Evolutionary conservation across 2,888 invertebrate species (phyloP), one percentile per base, ranked within the genome.

Genomic region (Idaea dimidiata): DNA sequence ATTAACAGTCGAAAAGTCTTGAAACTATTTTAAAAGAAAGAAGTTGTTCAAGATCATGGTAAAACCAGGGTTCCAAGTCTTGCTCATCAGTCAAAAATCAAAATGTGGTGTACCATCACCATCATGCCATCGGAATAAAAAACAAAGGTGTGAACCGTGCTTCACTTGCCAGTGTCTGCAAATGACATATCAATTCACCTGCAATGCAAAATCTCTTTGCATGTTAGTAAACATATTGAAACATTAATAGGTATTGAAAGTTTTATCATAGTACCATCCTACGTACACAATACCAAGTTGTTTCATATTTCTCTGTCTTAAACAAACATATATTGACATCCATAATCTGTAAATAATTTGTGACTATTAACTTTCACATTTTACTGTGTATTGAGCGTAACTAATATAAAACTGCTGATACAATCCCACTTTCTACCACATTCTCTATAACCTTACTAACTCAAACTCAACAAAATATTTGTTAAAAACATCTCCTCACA

Each of bases 221-320:
- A 2, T 43, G 43, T 43, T 43, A 43, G 43, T 43, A 43, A 43
- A 33, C 33, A 10, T 10, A 14, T 8, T 43, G 43, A 43, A 43
- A 43, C 6, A 14, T 7, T 43, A 14, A 43, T 14, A 43, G 14
- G 8, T 43, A 43, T 43, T 14, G 3, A 43, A 24, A 43, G 43
- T 43, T 43, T 43, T 43, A 43, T 43, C 43, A 14, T 43, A 43
- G 43, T 43, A 43, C 43, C 43, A 43, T 43, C 43, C 43, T 73
- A 88, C 89, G 83, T 90, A 89, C 88, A 83, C 90, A 91, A 79
- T 86, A 89, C 86, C 86, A 89, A 83, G 77, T 79, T 59, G 86
- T 84, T 82, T 85, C 85, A 82, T 70, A 81, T 65, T 66, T 66
- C 61, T 72, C 64, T 74, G 81, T 82, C 80, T 72, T 84, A 81